A percentile compares a stretch with the other conserved stretches of the same genome.
Evolutionary conservation across 1,140 invertebrate species (phyloP).

Genomic region (Nasonia longicornis): DNA sequence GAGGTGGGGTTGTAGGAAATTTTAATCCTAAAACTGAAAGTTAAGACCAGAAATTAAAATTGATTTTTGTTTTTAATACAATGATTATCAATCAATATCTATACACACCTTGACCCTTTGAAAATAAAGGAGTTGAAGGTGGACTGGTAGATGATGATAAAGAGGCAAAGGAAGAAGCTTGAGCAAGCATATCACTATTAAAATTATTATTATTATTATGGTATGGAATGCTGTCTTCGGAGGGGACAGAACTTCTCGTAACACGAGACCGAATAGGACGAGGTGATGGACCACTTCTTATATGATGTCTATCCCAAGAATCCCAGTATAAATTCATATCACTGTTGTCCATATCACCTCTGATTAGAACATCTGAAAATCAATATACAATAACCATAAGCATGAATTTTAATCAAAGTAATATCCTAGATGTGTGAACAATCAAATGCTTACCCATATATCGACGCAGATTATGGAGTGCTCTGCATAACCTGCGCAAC

Average conservation of each 20-base stretch:
- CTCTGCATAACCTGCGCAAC: slow-evolving; percentile 80
- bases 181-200: slow-evolving; percentile 60
- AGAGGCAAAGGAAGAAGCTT: slow-evolving; percentile 64
- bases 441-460: slow-evolving; percentile 76
- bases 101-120: slow-evolving; percentile 63
- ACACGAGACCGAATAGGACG: slow-evolving; percentile 69
- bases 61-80: slow-evolving; percentile 24
- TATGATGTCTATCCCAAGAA: slow-evolving; percentile 83
- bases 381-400: slow-evolving; percentile 21
- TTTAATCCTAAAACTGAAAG: slow-evolving; percentile 65
- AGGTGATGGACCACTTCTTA: slow-evolving; percentile 72
- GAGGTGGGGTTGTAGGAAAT: slow-evolving; percentile 84
- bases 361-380: slow-evolving; percentile 72
- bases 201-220: slow-evolving; percentile 66
- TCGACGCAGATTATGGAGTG: slow-evolving; percentile 86
- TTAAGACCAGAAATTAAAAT: slow-evolving; percentile 27
- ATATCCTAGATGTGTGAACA: not conserved
- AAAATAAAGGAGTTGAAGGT: slow-evolving; percentile 74
- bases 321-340: slow-evolving; percentile 89
- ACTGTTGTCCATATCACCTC: slow-evolving; percentile 72
- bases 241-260: slow-evolving; percentile 72
- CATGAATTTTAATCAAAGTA: not conserved
- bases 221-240: slow-evolving; percentile 72
- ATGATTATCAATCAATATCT: slow-evolving; percentile 43
- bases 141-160: slow-evolving; percentile 67